Evolutionary conservation across 2,113 vertebrate species (phyloP), one percentile per base, ranked within the genome.

Genomic region (Forbesichthys agassizii): DNA sequence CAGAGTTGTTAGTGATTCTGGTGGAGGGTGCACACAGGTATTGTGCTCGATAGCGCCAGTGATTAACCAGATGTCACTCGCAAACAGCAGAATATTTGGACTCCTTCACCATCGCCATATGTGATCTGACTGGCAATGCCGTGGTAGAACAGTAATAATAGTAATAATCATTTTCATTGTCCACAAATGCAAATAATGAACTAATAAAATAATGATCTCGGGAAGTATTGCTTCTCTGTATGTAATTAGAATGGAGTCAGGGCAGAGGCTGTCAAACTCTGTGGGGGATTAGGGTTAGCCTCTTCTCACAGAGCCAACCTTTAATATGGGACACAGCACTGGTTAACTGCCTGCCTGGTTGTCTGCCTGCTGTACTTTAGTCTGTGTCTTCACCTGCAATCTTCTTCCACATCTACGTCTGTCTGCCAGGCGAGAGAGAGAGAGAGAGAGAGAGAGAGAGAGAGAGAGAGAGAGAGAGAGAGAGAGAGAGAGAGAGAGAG

Each of bases 101-200:
- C 18, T 49, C 36, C 36, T 49, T 64, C 18, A 52, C 14, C 27
- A 33, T 36, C 13, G 1, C 14, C 11, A 48, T 48, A 61, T 33
- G 14, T 14, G 10, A 61, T 3, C 8, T 12, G 4, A 14, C 16
- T 18, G 33, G 33, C 59, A 33, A 9, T 62, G 67, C 58, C 36
- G 27, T 57, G 55, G 8, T 9, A 12, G 47, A 48, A 57, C 18
- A 53, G 63, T 52, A 59, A 16, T 16, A 16, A 52, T 14, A 46
- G 33, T 57, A 61, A 63, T 74, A 67, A 67, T 67, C 70, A 62
- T 9, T 1, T 3, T n/a, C n/a, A 14, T 56, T 14, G 62, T 70
- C 18, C 65, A 66, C 64, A 66, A 42, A 20, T 20, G 20, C 20
- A 20, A 20, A 20, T 20, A 20, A 20, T 20, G 1, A 20, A 20